Conservation (phyloP, 2,113 vertebrate species). For the Crotalus helleri region DNA sequence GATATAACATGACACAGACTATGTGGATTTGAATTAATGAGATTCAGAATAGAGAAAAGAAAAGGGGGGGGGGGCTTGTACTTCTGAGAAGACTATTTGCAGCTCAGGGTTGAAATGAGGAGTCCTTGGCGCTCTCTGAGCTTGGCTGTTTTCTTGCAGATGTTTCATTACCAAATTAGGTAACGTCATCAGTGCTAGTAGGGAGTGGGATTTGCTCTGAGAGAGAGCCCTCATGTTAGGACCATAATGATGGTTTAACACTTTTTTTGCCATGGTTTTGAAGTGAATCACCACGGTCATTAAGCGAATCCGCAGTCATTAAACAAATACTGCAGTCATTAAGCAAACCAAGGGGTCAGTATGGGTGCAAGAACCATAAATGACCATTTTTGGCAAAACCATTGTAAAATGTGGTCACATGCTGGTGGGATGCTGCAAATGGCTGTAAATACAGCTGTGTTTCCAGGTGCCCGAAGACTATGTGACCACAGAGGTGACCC, state of each 20-base stretch:
- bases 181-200: not conserved
- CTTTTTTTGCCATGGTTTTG: not conserved
- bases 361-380: not conserved
- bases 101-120: not conserved
- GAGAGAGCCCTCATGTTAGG: not conserved
- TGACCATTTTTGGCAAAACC: not conserved
- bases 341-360: not conserved
- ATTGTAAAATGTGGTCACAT: not conserved
- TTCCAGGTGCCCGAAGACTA: not conserved
- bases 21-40: not conserved
- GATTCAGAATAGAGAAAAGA: not conserved
- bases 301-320: not conserved
- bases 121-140: not conserved
- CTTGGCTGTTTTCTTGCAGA: not conserved
- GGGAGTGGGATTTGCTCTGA: not conserved
- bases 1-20: not conserved
- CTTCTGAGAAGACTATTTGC: not conserved
- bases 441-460: not conserved
- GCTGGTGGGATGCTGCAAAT: not conserved
- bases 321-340: not conserved
- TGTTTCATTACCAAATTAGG: not conserved
- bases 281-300: not conserved
- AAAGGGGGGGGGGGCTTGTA: too few species aligned
- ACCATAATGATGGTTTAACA: not conserved
- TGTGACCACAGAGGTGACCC: not conserved